phyloP scores from a whole-genome alignment of 1,140 invertebrate genomes.

The Eufriesea mexicana region DNA sequence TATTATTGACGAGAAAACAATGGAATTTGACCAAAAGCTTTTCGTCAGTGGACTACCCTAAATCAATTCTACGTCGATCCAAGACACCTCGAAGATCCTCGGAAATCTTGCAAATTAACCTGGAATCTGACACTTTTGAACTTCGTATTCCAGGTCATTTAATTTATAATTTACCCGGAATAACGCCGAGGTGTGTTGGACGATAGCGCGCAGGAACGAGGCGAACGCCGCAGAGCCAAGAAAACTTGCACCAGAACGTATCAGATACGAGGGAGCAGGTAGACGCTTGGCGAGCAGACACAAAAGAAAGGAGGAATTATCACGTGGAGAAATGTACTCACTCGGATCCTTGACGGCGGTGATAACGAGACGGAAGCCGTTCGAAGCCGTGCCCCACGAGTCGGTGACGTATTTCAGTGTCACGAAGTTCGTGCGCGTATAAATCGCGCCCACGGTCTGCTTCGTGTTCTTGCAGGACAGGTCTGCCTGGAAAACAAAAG shows the following conservation, averaged over 20 bases:
- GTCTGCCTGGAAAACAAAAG: conserved; percentile 88
- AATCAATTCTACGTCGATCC: too few relatives aligned
- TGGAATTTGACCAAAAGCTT: too few relatives aligned
- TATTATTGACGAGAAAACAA: too few relatives aligned
- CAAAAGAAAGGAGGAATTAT: conserved; percentile 23
- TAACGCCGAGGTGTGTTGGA: too few relatives aligned
- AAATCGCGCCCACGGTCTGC: conserved; percentile 92
- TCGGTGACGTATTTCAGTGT: conserved; percentile 97
- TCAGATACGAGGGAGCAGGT: conserved; percentile 5
- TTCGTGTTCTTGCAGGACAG: conserved; percentile 95
- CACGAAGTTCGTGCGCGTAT: conserved; percentile 95
- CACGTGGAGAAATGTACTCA: conserved; percentile 83
- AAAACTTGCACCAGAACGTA: not conserved
- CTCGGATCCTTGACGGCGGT: conserved; percentile 96
- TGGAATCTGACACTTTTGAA: too few relatives aligned
- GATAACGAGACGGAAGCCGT: conserved; percentile 96
- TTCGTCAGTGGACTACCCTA: too few relatives aligned
- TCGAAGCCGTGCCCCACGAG: conserved; percentile 93
- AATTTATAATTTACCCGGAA: not conserved
- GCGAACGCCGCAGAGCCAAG: not conserved
- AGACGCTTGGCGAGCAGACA: too few relatives aligned
- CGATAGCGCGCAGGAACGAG: not conserved
- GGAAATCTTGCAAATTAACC: too few relatives aligned
- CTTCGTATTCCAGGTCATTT: not conserved
- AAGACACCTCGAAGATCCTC: too few relatives aligned